Conservation (phyloP, 1,140 invertebrate species). For the Acromyrmex heyeri region DNA sequence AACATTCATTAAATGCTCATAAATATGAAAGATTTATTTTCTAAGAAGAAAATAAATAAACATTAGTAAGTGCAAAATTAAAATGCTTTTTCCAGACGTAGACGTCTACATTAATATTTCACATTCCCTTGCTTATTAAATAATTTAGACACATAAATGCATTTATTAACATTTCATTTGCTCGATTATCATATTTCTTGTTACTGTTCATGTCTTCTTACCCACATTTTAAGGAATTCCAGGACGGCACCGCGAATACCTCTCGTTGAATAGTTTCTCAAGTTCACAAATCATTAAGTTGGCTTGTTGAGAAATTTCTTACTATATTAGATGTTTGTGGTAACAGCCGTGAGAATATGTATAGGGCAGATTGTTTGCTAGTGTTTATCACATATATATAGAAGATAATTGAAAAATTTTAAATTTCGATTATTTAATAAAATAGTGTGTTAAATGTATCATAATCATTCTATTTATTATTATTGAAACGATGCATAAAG, state of each 20-base stretch:
- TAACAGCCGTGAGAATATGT: not conserved
- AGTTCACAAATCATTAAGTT: conserved; percentile 39
- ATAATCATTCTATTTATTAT: conserved; percentile 1
- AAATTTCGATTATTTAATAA: conserved; percentile 3
- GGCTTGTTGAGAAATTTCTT: conserved; percentile 47
- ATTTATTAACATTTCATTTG: not conserved
- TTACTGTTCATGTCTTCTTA: conserved; percentile 2
- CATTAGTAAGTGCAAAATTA: not conserved
- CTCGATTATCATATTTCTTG: not conserved
- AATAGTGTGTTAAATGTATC: not conserved
- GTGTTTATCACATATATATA: not conserved
- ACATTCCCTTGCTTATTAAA: not conserved
- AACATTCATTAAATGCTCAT: not conserved
- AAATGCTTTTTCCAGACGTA: not conserved
- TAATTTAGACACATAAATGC: not conserved
- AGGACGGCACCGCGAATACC: not conserved
- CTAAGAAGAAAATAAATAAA: not conserved
- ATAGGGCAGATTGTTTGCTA: not conserved
- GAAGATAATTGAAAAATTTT: not conserved
- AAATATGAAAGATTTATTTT: not conserved
- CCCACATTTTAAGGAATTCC: conserved; percentile 14
- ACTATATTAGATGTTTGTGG: not conserved
- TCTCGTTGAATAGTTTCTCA: conserved; percentile 30
- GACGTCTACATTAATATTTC: not conserved
- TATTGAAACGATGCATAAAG: not conserved